phyloP scores from a whole-genome alignment of 2,888 invertebrate species.

The Phalangium opilio region DNA sequence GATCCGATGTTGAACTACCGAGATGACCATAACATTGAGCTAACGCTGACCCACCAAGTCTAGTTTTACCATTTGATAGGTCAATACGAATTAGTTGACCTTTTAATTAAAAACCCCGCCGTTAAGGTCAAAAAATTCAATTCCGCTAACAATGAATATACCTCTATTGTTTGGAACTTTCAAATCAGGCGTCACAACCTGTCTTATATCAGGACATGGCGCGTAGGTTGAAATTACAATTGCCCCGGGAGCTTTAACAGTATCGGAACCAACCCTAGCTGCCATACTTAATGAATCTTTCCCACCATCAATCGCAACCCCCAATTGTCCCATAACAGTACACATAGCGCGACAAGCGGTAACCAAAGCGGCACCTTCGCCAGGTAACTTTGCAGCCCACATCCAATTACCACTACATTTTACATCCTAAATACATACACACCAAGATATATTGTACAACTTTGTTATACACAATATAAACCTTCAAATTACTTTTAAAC shows the following conservation, averaged over 20 bases:
- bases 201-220: slow-evolving; percentile 75
- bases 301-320: slow-evolving; percentile 86
- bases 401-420: slow-evolving; percentile 99
- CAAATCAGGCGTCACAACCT: slow-evolving; percentile 75
- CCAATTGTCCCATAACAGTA: slow-evolving; percentile 58
- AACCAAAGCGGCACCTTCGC: slow-evolving; percentile 74
- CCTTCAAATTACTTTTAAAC: slow-evolving; percentile 35
- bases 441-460: not conserved
- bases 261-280: slow-evolving; percentile 55
- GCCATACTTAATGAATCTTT: slow-evolving; percentile 98
- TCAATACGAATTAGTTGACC: slow-evolving; percentile 63
- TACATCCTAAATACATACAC: slow-evolving; percentile 48
- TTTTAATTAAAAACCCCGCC: no score
- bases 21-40: slow-evolving; percentile 79
- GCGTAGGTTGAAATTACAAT: slow-evolving; percentile 86
- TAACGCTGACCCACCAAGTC: slow-evolving; percentile 80
- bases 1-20: slow-evolving; percentile 62
- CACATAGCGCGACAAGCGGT: slow-evolving; percentile 82
- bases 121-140: no score
- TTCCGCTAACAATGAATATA: slow-evolving; percentile 10
- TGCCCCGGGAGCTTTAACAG: slow-evolving; percentile 40
- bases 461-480: not conserved
- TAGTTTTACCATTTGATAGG: slow-evolving; percentile 51
- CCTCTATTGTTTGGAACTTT: slow-evolving; percentile 43
- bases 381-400: slow-evolving; percentile 94